phyloP scores from a whole-genome alignment of 1,140 invertebrate genomes.

The Archegozetes longisetosus region DNA sequence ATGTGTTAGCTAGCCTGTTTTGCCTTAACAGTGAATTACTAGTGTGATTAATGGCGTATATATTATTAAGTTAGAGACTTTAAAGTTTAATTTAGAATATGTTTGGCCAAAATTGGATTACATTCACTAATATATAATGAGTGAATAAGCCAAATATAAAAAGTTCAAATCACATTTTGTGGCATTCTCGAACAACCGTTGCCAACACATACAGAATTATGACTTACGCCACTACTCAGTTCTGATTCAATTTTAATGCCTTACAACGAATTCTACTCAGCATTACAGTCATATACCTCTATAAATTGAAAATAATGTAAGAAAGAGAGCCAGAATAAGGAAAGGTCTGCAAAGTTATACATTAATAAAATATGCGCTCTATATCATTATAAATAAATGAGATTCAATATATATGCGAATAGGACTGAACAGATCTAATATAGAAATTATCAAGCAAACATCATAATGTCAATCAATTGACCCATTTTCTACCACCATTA shows the following conservation, averaged over 20 bases:
- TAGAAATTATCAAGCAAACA: too few species aligned
- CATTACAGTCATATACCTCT: not conserved
- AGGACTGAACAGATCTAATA: too few species aligned
- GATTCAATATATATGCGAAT: too few species aligned
- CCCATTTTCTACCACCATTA: too few species aligned
- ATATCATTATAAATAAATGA: not conserved
- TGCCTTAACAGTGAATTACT: not conserved
- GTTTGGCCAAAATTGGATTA: not conserved
- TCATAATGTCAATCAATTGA: too few species aligned
- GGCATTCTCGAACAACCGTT: not conserved
- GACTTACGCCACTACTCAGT: not conserved
- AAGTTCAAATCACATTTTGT: too few species aligned
- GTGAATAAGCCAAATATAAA: too few species aligned
- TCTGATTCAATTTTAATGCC: not conserved
- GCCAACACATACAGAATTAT: not conserved
- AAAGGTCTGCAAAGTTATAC: not conserved
- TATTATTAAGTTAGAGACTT: not conserved
- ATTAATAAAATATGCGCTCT: not conserved
- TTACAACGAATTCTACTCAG: not conserved
- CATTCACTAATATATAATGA: too few species aligned
- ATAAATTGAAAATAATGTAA: not conserved
- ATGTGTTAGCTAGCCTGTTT: not conserved
- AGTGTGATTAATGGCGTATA: not conserved
- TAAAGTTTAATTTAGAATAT: not conserved
- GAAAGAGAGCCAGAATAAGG: not conserved